These are phyloP conservation scores for Drosophila baimaii DNA, from an alignment of 1,140 invertebrate genomes.

Conservation along the genomic window DNA sequence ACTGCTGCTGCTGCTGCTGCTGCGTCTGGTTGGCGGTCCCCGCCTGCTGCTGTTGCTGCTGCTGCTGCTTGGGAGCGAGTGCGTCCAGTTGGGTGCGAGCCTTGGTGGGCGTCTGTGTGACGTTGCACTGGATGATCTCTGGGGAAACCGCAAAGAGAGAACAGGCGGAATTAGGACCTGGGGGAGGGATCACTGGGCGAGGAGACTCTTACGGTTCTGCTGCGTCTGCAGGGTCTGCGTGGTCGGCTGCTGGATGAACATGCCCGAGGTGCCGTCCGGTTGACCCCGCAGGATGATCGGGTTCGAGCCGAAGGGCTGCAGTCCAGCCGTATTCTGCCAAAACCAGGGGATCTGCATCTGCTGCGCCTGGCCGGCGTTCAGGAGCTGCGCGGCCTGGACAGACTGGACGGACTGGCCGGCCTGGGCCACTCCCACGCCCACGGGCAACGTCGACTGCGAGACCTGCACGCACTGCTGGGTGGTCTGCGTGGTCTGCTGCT, in stretches of 20 bases:
- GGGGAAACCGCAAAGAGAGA: neutral
- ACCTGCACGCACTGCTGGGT: conserved; percentile 88
- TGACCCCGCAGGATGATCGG: conserved; percentile 93
- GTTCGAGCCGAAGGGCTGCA: conserved; percentile 90
- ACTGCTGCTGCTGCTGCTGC: conserved; percentile 53
- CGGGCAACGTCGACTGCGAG: conserved; percentile 87
- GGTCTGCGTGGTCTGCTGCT: conserved; percentile 81
- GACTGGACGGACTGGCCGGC: conserved; percentile 17
- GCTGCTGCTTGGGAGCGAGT: conserved; percentile 73
- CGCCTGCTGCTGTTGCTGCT: conserved; percentile 49
- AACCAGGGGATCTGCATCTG: conserved; percentile 88
- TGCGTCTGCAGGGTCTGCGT: conserved; percentile 81
- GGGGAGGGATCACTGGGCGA: conserved; percentile 31
- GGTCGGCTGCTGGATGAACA: conserved; percentile 94
- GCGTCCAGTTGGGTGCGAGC: conserved; percentile 73
- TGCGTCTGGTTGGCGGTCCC: conserved; percentile 45
- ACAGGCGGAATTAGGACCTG: neutral
- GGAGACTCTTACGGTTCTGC: conserved; percentile 74
- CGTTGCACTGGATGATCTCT: conserved; percentile 84
- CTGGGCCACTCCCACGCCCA: conserved; percentile 85
- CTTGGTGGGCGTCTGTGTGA: conserved; percentile 76
- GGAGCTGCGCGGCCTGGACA: conserved; percentile 85
- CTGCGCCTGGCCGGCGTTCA: conserved; percentile 87
- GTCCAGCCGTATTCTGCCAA: conserved; percentile 86
- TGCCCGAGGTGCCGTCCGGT: conserved; percentile 88